Evolutionary conservation across 37 sponge, comb jelly and placozoan species (phyloP).

Genomic region (Hexactinellida sp.): DNA sequence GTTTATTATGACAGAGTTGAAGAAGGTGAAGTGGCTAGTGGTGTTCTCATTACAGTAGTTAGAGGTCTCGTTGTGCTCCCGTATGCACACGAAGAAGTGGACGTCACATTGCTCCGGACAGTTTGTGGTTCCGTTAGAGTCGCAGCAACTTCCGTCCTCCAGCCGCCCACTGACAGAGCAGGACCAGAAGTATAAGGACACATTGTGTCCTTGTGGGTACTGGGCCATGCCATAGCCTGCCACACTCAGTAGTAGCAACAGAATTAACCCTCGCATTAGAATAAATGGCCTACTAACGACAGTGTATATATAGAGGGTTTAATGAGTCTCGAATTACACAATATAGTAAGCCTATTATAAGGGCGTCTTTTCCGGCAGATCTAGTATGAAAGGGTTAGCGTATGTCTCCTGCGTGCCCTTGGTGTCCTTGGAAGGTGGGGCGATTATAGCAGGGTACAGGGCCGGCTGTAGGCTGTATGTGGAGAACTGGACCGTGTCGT

Average conservation of each 20-base stretch:
- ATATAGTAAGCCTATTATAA: too few relatives aligned
- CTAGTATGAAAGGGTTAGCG: too few relatives aligned
- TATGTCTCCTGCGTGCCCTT: too few relatives aligned
- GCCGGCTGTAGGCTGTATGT: not conserved
- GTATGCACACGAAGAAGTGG: not conserved
- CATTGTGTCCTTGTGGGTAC: not conserved
- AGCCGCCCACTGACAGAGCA: not conserved
- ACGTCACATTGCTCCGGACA: not conserved
- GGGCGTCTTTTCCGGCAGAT: too few relatives aligned
- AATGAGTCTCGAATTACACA: not conserved
- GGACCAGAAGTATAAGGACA: not conserved
- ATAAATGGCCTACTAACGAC: too few relatives aligned
- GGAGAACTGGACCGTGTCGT: not conserved
- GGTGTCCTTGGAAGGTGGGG: too few relatives aligned
- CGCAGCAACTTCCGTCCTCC: not conserved
- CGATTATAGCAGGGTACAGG: too few relatives aligned
- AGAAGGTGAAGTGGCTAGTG: not conserved
- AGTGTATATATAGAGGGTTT: too few relatives aligned
- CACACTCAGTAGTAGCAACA: not conserved
- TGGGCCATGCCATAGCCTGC: not conserved
- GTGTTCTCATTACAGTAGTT: not conserved
- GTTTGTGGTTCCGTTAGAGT: not conserved
- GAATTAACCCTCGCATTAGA: not conserved
- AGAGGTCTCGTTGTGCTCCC: not conserved
- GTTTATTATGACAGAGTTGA: not conserved